A percentile compares a stretch with the other conserved stretches of the same genome.
phyloP scores from a whole-genome alignment of 2,888 invertebrate genomes.

The Clivina fossor region DNA sequence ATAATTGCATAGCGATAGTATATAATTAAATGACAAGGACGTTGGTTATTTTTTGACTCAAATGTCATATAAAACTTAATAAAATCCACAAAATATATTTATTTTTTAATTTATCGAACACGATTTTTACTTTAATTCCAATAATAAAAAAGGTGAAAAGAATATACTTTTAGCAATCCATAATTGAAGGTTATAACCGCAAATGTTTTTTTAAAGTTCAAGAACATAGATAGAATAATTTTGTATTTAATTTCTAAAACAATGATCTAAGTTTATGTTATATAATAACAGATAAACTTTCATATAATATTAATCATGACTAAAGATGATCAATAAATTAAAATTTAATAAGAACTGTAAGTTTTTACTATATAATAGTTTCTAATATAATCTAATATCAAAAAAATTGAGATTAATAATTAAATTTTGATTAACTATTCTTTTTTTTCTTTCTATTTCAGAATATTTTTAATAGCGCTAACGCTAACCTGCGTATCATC shows the following conservation, averaged over 20 bases:
- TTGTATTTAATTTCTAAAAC: too few species aligned
- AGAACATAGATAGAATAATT: too few species aligned
- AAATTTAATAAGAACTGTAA: too few species aligned
- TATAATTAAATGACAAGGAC: conserved; percentile 30
- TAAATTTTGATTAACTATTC: conserved; percentile 1
- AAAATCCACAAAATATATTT: neutral
- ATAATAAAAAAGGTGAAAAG: too few species aligned
- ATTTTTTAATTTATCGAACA: neutral
- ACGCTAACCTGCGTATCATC: conserved; percentile 36
- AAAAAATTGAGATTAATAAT: neutral
- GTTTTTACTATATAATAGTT: neutral
- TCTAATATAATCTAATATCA: neutral
- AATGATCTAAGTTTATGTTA: too few species aligned
- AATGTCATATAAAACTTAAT: neutral
- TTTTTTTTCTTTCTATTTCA: conserved; percentile 45
- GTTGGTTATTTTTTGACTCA: too few species aligned
- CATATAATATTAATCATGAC: too few species aligned
- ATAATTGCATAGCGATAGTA: conserved; percentile 15
- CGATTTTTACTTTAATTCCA: too few species aligned
- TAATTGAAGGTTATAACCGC: neutral
- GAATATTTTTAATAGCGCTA: conserved; percentile 43
- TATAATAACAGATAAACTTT: too few species aligned
- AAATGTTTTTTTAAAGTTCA: neutral
- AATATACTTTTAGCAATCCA: too few species aligned
- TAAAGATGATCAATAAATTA: too few species aligned